Percentiles rank a stretch among this genome's conserved stretches.
These are phyloP conservation scores for Drosophila miranda DNA, from an alignment of 1,140 invertebrate species.

Conservation along the genomic window DNA sequence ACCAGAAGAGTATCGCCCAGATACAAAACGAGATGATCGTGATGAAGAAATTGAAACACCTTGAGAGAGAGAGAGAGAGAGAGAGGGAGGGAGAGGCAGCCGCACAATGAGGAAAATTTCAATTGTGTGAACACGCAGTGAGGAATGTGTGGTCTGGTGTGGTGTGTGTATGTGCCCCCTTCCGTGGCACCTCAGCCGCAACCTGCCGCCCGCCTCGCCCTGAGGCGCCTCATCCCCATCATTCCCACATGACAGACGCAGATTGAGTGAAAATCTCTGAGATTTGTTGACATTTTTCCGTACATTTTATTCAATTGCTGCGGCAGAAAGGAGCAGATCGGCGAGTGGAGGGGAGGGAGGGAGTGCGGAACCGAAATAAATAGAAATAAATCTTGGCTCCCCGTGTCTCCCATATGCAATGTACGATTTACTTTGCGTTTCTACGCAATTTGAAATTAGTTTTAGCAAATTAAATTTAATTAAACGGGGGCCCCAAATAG, in stretches of 20 bases:
- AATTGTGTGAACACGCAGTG: conserved; percentile 42
- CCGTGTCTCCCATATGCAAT: conserved; percentile 21
- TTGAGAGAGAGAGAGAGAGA: conserved; percentile 10
- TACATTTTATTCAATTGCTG: conserved; percentile 50
- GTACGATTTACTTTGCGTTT: conserved; percentile 64
- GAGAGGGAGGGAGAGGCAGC: neutral
- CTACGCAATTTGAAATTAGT: conserved; percentile 60
- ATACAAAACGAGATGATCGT: too few species aligned
- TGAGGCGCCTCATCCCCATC: conserved; percentile 38
- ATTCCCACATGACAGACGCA: conserved; percentile 61
- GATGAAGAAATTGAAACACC: conserved; percentile 47
- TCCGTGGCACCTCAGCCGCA: neutral
- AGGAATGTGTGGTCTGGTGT: conserved; percentile 19
- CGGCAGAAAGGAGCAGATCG: neutral
- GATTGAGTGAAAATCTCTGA: conserved; percentile 76
- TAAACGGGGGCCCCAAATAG: conserved; percentile 41
- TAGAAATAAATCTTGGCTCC: conserved; percentile 44
- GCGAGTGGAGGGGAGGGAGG: neutral
- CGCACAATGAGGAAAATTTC: conserved; percentile 37
- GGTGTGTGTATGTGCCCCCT: conserved; percentile 4
- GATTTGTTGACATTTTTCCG: conserved; percentile 66
- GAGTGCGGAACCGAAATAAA: conserved; percentile 22
- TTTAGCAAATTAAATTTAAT: conserved; percentile 67
- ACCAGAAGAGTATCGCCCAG: too few species aligned
- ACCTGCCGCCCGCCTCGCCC: conserved; percentile 2